Evolutionary conservation across 2,797 vertebrate species (phyloP).

Genomic region (Falco novaeseelandiae): DNA sequence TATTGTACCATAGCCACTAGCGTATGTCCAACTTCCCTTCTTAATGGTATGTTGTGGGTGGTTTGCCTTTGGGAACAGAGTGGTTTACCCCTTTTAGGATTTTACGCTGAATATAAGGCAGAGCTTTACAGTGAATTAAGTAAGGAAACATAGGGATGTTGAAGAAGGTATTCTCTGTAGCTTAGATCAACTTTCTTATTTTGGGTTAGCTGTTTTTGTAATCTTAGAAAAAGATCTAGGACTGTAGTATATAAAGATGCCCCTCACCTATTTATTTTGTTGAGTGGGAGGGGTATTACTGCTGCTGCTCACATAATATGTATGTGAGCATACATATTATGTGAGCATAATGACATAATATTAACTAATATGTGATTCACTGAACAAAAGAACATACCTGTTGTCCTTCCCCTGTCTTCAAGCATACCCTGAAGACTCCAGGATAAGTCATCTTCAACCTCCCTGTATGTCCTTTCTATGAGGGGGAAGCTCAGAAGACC

Average conservation of each 20-base stretch:
- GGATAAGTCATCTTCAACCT: neutral
- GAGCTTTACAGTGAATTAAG: neutral
- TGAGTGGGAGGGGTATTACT: neutral
- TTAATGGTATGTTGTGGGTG: neutral
- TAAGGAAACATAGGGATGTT: neutral
- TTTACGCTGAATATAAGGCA: neutral
- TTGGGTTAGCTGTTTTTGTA: neutral
- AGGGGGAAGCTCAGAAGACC: neutral
- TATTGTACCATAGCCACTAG: neutral
- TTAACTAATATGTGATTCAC: neutral
- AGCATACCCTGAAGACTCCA: neutral
- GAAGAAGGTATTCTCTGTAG: neutral
- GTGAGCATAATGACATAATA: too few species aligned
- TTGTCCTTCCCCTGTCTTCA: neutral
- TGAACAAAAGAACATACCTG: neutral
- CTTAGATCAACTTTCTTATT: neutral
- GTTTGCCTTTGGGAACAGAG: neutral
- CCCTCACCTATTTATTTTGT: neutral
- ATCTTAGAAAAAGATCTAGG: neutral
- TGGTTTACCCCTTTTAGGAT: neutral
- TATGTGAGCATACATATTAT: too few species aligned
- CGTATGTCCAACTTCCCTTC: neutral
- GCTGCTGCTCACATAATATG: neutral
- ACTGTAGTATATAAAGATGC: neutral
- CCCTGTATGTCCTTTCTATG: neutral